phyloP scores from a whole-genome alignment of 2,797 vertebrate species.

The Pitangus sulphuratus region DNA sequence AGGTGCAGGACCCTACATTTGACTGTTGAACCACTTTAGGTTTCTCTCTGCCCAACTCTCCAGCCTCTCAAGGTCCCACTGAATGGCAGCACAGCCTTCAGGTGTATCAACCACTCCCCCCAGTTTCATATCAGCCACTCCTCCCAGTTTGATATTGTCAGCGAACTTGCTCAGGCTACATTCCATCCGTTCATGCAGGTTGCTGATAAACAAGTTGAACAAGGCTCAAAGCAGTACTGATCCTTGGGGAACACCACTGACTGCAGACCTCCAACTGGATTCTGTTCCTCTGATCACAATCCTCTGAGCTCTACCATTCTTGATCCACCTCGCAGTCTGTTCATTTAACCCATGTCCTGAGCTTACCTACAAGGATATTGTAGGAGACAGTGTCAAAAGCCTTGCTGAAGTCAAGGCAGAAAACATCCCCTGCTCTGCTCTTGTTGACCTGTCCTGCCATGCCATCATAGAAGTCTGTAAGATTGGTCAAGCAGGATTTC shows the following conservation, averaged over 20 bases:
- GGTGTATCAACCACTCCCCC: not conserved
- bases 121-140: not conserved
- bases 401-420: not conserved
- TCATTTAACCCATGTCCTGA: not conserved
- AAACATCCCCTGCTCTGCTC: not conserved
- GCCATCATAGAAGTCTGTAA: not conserved
- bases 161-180: not conserved
- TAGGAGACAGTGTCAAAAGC: not conserved
- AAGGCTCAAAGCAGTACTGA: too few relatives aligned
- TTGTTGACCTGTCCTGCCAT: not conserved
- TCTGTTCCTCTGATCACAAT: not conserved
- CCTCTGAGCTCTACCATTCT: not conserved
- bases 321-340: not conserved
- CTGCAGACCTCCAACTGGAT: not conserved
- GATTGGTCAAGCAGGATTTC: not conserved
- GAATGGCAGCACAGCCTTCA: not conserved
- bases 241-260: not conserved
- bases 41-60: not conserved
- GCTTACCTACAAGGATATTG: not conserved
- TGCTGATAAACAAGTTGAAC: not conserved
- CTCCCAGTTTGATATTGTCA: not conserved
- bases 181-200: not conserved
- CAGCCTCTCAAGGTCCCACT: not conserved
- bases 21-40: not conserved
- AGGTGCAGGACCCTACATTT: not conserved